Conservation (phyloP, 1,140 invertebrate species). For the Drosophila pruinosa region DNA sequence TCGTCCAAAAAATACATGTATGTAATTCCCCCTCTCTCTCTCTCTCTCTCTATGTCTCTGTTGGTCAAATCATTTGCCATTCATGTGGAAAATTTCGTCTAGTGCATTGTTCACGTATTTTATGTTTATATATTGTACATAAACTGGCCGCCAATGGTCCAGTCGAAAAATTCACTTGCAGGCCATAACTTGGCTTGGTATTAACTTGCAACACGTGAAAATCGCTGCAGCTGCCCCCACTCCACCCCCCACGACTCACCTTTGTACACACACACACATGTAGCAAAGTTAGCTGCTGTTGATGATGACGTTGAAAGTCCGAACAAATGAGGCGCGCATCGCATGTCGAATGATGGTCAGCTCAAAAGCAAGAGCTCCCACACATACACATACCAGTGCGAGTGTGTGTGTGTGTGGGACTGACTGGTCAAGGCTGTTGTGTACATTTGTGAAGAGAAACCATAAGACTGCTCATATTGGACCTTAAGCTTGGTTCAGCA, state of each 20-base stretch:
- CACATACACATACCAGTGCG: neutral
- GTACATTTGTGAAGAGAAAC: constrained; percentile 4
- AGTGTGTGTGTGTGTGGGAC: neutral
- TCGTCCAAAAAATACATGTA: constrained; percentile 5
- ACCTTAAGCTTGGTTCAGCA: constrained; percentile 24
- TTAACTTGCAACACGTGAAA: constrained; percentile 66
- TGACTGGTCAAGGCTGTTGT: constrained; percentile 7
- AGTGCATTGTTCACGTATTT: constrained; percentile 68
- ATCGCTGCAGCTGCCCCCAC: constrained; percentile 19
- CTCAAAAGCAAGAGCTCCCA: neutral
- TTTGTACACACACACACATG: neutral
- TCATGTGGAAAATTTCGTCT: constrained; percentile 79
- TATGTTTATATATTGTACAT: constrained; percentile 74
- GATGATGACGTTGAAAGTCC: constrained; percentile 58
- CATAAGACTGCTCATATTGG: neutral
- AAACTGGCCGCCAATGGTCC: constrained; percentile 38
- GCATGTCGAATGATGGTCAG: constrained; percentile 31
- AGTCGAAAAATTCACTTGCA: constrained; percentile 30
- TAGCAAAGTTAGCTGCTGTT: constrained; percentile 13
- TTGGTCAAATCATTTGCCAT: constrained; percentile 59
- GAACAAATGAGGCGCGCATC: constrained; percentile 59
- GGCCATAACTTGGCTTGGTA: constrained; percentile 47
- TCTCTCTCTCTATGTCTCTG: neutral
- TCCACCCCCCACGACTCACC: neutral
- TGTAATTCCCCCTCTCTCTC: neutral